A percentile compares a stretch with the other conserved stretches of the same genome.
Conservation (phyloP, 2,113 vertebrate genomes). For the Cololabis saira region DNA sequence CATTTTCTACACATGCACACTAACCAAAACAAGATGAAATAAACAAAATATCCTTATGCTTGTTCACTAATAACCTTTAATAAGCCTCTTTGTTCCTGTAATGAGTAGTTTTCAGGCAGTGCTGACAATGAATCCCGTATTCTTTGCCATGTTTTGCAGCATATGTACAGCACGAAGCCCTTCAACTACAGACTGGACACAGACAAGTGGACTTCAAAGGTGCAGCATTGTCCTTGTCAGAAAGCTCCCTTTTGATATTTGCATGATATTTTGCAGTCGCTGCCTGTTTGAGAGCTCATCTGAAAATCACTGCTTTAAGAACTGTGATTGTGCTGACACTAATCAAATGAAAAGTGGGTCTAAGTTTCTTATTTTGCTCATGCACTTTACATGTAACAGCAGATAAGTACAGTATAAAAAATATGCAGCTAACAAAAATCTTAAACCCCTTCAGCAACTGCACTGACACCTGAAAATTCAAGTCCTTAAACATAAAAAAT, state of each 20-base stretch:
- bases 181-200: conserved; percentile 36
- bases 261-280: conserved; percentile 48
- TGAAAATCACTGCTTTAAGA: conserved; percentile 38
- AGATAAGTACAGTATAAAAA: conserved; percentile 5
- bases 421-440: conserved; percentile 34
- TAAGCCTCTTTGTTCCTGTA: not conserved
- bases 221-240: conserved; percentile 49
- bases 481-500: not conserved
- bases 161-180: conserved; percentile 22
- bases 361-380: conserved; percentile 14
- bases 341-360: conserved; percentile 45
- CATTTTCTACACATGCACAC: not conserved
- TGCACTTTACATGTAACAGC: conserved; percentile 35
- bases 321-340: conserved; percentile 34
- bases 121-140: conserved; percentile 22
- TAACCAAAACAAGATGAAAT: not conserved
- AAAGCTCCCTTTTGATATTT: conserved; percentile 54
- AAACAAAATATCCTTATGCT: too few species aligned
- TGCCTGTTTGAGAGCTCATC: conserved; percentile 30
- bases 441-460: conserved; percentile 7
- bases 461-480: not conserved
- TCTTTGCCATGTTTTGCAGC: conserved; percentile 16
- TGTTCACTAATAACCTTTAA: not conserved
- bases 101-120: conserved; percentile 3
- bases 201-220: conserved; percentile 57